Conservation (phyloP, 2,797 vertebrate genomes). For the Protosalanx chinensis region DNA sequence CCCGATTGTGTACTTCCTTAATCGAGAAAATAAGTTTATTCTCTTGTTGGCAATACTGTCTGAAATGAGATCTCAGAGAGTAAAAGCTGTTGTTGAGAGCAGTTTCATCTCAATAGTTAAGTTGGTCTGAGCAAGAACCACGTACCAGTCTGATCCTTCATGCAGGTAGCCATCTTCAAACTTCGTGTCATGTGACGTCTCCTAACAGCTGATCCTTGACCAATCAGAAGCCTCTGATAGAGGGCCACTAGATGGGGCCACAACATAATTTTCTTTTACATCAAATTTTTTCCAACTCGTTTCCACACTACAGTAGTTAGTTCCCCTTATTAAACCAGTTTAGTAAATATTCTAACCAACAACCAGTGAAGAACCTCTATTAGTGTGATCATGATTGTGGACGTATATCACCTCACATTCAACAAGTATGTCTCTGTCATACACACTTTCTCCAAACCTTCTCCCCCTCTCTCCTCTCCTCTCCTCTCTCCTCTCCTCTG, state of each 20-base stretch:
- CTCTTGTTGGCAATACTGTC: too few relatives aligned
- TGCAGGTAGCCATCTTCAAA: constrained; percentile 39
- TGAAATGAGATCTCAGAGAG: neutral
- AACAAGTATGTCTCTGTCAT: neutral
- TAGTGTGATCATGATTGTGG: too few relatives aligned
- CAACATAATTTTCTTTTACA: neutral
- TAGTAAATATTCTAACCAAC: neutral
- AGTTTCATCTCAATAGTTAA: neutral
- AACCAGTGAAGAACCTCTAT: too few relatives aligned
- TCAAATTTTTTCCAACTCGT: neutral
- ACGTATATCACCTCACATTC: neutral
- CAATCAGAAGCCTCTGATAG: constrained; percentile 35
- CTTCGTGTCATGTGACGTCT: constrained; percentile 30
- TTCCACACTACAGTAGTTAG: neutral
- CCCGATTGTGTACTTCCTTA: too few relatives aligned
- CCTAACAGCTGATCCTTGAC: constrained; percentile 27
- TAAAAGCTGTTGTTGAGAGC: neutral
- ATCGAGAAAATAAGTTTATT: too few relatives aligned
- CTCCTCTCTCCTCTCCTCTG: neutral
- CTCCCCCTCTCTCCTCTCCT: constrained; percentile 2
- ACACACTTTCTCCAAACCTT: neutral
- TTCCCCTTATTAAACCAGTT: neutral
- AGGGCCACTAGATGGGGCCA: constrained; percentile 28
- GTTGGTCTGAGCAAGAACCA: neutral
- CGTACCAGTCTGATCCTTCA: constrained; percentile 26